Evolutionary conservation across 2,797 vertebrate species (phyloP), one percentile per base, ranked within the genome.

Genomic region (Xenentodon cancila): DNA sequence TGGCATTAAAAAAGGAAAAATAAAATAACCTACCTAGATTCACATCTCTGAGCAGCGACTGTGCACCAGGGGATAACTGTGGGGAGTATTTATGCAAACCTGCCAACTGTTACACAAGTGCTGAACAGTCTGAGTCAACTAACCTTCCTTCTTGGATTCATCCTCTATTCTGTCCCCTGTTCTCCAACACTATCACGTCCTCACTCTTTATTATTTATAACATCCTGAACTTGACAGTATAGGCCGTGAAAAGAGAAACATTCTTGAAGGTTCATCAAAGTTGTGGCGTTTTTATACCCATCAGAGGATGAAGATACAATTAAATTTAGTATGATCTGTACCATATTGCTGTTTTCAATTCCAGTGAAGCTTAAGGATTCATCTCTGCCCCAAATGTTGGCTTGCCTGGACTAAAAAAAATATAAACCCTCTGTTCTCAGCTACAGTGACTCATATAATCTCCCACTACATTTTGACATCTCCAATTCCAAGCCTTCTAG

Each of bases 61-160:
- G 70, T 75, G 77, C 72, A 75, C 81, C 75, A 21, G 73, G 70
- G 71, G 66, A 76, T 46, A 61, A 64, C 67, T 80, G 81, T 76
- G 34, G 17, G 30, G 79, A 82, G 62, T 78, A 74, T 89, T 84
- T 81, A 84, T 59, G 19, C 48, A 51, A 76, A 89, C 70, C 85
- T 81, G 82, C 82, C 87, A 89, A 79, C 77, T 81, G 75, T 88
- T 85, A 86, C 80, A 80, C 82, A 88, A 82, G 72, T n/a, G 60
- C 66, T 59, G 51, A 85, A 67, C 63, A 49, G 7, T 53, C 55
- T 16, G 52, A 66, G 49, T 53, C 50, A 30, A 59, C 53, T 22
- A 77, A 56, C 75, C 66, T 73, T 80, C 27, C 66, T 37, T 42
- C 59, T 51, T 48, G 48, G 18, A 25, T 54, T 55, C 67, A 59